Base-by-base conservation (phyloP, 2,113 vertebrate species). In the Burhinus bistriatus region DNA sequence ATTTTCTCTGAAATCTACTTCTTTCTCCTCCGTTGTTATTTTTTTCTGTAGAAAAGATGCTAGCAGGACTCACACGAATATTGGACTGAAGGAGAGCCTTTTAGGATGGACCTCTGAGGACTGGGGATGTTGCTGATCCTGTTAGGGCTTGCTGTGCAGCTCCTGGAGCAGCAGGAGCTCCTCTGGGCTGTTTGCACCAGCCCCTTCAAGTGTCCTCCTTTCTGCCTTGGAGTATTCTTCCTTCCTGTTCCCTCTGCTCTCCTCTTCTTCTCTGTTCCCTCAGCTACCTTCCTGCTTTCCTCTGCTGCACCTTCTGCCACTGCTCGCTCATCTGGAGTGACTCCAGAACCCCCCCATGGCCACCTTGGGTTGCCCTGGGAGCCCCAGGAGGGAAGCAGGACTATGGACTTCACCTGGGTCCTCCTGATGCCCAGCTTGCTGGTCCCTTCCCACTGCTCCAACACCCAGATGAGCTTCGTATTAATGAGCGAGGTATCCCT, bases 221-320 rank as follows among this genome's bases (percentile, higher is more conserved):
- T 73, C 54, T 3, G 4, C 12, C 36, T 51, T 38, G 40, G 12
- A 26, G 22, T 5, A 2, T 47, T 81, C 75, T 73, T 77, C 40
- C n/a, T 90, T 72, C 40, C 18, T 1, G 0, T 47, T 68, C 9
- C 15, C 32, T 64, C 18, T 90, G 10, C 9, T 75, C 36, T 51
- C 11, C 9, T 12, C 51, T 66, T 12, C 51, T 66, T 44, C 34
- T 52, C 59, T 0, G 0, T 69, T 80, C 44, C 40, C 38, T 70
- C 18, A 47, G 27, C 59, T 30, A 29, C 23, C 25, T 82, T 93
- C 8, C 10, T 6, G 1, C 26, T 70, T 89, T 52, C 64, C 45
- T 77, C 17, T 65, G 40, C 51, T 55, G 38, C 23, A n/a, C 18
- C 47, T 20, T 29, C 7, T 89, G 32, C 25, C 4, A 9, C 44